phyloP scores from a whole-genome alignment of 2,797 vertebrate genomes.

The Acipenser ruthenus region DNA sequence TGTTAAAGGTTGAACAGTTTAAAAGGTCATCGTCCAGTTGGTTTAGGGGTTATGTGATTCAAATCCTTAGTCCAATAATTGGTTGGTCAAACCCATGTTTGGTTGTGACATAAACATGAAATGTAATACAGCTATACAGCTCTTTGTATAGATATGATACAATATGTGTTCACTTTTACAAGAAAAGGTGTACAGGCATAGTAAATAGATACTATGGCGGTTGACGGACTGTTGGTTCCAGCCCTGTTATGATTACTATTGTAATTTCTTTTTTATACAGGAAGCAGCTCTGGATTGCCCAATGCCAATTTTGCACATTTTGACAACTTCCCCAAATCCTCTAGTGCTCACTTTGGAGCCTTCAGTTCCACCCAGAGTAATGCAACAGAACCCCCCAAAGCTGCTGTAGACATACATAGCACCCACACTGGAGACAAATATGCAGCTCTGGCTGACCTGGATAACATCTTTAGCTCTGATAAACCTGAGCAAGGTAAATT shows the following conservation, averaged over 20 bases:
- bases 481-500: conserved; percentile 79
- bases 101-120: background rate
- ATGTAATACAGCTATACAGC: background rate
- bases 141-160: background rate
- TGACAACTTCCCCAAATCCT: conserved; percentile 97
- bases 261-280: conserved; percentile 70
- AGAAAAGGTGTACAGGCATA: background rate
- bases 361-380: conserved; percentile 82
- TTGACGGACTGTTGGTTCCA: background rate
- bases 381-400: conserved; percentile 67
- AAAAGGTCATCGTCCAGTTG: too few species aligned
- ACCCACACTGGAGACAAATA: conserved; percentile 71
- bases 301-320: conserved; percentile 84
- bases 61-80: too few species aligned
- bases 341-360: conserved; percentile 92
- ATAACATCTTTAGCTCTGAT: conserved; percentile 83
- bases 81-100: too few species aligned
- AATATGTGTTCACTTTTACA: background rate
- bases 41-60: too few species aligned
- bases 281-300: conserved; percentile 81
- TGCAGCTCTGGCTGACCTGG: conserved; percentile 83
- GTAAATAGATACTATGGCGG: background rate
- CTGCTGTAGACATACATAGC: conserved; percentile 58
- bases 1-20: too few species aligned
- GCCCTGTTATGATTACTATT: conserved; percentile 17